These are phyloP conservation scores for Heliconius himera DNA, from an alignment of 1,140 invertebrate genomes.

Conservation along the genomic window DNA sequence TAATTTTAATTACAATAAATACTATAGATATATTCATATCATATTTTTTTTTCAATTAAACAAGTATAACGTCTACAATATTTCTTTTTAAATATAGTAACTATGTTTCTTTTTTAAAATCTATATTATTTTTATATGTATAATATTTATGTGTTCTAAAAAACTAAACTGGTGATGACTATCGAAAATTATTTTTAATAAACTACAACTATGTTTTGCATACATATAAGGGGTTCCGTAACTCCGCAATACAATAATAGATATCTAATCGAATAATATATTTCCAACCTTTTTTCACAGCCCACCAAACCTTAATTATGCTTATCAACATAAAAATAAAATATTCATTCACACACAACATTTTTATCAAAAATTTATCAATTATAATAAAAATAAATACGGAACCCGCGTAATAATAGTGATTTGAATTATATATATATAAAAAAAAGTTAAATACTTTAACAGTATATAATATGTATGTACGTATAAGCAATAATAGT, in stretches of 20 bases:
- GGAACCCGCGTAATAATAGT: constrained; percentile 11
- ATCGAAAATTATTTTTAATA: not conserved
- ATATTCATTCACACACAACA: not conserved
- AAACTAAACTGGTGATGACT: not conserved
- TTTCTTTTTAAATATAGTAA: not conserved
- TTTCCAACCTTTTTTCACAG: constrained; percentile 28
- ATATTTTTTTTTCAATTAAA: not conserved
- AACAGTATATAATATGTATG: not conserved
- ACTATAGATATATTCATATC: not conserved
- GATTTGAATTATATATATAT: not conserved
- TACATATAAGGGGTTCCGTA: constrained; percentile 29
- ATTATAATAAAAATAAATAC: constrained; percentile 1
- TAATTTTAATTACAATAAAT: constrained; percentile 6
- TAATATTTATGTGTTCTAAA: not conserved
- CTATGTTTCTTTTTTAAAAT: constrained; percentile 3
- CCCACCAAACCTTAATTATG: constrained; percentile 26
- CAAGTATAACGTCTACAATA: constrained; percentile 4
- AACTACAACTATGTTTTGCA: not conserved
- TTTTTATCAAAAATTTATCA: not conserved
- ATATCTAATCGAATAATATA: not conserved
- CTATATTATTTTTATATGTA: constrained; percentile 9
- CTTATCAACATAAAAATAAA: constrained; percentile 17
- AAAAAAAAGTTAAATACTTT: not conserved
- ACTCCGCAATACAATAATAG: constrained; percentile 21
- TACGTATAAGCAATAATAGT: not conserved